Percentiles rank a stretch among this genome's conserved stretches.
Evolutionary conservation across 2,797 vertebrate species (phyloP).

Genomic region (Dromococcyx pavoninus): DNA sequence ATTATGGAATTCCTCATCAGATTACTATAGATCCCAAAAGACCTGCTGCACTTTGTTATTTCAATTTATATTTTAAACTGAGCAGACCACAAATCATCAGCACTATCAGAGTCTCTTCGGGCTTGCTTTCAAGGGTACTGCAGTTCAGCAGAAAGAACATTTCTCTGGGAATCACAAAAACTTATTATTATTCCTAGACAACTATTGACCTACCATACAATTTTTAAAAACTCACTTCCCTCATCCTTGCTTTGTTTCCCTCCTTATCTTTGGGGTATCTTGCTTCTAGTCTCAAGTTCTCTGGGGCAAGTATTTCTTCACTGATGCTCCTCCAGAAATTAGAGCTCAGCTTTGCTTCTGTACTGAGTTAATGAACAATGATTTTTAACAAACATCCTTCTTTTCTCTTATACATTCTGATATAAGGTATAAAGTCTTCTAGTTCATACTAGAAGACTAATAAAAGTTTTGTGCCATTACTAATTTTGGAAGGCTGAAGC

Average conservation of each 20-base stretch:
- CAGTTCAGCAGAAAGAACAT: not conserved
- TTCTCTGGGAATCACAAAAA: not conserved
- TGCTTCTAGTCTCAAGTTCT: not conserved
- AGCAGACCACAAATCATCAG: not conserved
- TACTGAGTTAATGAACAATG: not conserved
- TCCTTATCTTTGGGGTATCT: not conserved
- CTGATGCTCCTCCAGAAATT: not conserved
- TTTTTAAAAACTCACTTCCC: not conserved
- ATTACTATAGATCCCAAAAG: slow-evolving; percentile 20
- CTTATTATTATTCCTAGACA: not conserved
- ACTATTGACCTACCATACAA: not conserved
- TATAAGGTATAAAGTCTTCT: not conserved
- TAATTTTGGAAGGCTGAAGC: not conserved
- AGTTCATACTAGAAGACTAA: not conserved
- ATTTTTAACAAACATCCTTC: not conserved
- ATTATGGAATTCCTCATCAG: slow-evolving; percentile 24
- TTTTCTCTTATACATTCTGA: not conserved
- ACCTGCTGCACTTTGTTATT: not conserved
- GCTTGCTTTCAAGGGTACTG: not conserved
- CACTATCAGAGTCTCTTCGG: not conserved
- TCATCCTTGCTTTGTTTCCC: not conserved
- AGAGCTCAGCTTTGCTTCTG: not conserved
- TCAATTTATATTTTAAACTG: not conserved
- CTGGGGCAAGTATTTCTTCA: not conserved
- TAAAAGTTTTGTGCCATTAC: not conserved